Evolutionary conservation across 2,113 vertebrate species (phyloP).

Genomic region (Dipodomys ordii): DNA sequence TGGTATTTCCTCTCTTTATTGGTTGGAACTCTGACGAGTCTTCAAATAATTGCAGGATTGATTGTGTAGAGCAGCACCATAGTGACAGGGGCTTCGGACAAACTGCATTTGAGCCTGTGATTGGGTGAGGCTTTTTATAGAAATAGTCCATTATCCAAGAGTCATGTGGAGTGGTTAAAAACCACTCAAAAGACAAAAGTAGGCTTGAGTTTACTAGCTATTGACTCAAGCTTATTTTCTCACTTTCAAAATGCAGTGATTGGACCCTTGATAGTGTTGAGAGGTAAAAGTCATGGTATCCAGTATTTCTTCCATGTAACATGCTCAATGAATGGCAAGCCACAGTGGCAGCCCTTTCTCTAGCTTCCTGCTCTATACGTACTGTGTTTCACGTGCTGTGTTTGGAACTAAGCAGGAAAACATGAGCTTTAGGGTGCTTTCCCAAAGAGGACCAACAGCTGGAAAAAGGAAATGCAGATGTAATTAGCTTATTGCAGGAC

Average conservation of each 20-base stretch:
- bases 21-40: background rate
- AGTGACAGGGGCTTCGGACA: background rate
- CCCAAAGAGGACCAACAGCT: background rate
- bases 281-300: background rate
- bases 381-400: background rate
- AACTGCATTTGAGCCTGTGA: background rate
- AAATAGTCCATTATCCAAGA: background rate
- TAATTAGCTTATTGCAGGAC: background rate
- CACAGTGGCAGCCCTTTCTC: background rate
- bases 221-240: constrained; percentile 5
- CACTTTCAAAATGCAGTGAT: background rate
- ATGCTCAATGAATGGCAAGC: background rate
- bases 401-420: background rate
- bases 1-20: background rate
- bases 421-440: background rate
- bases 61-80: background rate
- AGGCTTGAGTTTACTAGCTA: background rate
- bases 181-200: background rate
- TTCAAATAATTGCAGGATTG: background rate
- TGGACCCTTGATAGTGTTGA: background rate
- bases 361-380: background rate
- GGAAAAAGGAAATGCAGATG: background rate
- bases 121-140: background rate
- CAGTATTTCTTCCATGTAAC: background rate
- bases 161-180: background rate